phyloP scores from a whole-genome alignment of 2,797 vertebrate species.

The Microctenopoma stevenorrisi region DNA sequence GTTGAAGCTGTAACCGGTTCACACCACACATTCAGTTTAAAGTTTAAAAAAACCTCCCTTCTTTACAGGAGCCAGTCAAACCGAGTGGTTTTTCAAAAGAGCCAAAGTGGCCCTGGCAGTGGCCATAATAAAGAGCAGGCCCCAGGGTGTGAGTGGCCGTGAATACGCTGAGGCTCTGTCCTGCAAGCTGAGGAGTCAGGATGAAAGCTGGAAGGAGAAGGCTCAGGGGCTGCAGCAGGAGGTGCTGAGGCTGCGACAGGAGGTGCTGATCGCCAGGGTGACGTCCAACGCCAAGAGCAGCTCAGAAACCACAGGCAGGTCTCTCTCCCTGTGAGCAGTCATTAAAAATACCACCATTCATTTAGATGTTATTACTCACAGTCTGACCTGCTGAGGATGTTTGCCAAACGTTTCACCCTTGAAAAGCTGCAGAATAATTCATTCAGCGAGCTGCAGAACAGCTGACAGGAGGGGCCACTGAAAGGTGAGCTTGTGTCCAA shows the following conservation, averaged over 20 bases:
- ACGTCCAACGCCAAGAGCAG: slow-evolving; percentile 6
- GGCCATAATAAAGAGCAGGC: slow-evolving; percentile 86
- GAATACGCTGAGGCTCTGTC: slow-evolving; percentile 80
- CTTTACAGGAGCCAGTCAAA: slow-evolving; percentile 53
- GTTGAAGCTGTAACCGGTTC: too few relatives aligned
- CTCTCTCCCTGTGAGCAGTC: not conserved
- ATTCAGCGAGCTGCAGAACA: not conserved
- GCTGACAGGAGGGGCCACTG: not conserved
- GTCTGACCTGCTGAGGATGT: not conserved
- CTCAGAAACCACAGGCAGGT: slow-evolving; percentile 41
- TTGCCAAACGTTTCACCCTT: not conserved
- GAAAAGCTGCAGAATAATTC: slow-evolving; percentile 8
- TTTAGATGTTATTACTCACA: not conserved
- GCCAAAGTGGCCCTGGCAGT: slow-evolving; percentile 86
- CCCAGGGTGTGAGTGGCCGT: slow-evolving; percentile 81
- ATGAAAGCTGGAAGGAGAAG: slow-evolving; percentile 79
- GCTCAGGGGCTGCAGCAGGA: slow-evolving; percentile 85
- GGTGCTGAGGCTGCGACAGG: slow-evolving; percentile 86
- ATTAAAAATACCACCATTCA: not conserved
- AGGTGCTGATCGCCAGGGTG: slow-evolving; percentile 81
- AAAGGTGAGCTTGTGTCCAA: not conserved
- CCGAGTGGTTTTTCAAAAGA: slow-evolving; percentile 73
- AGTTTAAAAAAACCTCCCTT: not conserved
- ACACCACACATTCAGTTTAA: too few relatives aligned
- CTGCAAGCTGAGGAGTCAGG: slow-evolving; percentile 59